A percentile compares a stretch with the other conserved stretches of the same genome.
These are phyloP conservation scores for Pelecanoides urinatrix DNA, from an alignment of 2,113 vertebrate species.

Conservation along the genomic window DNA sequence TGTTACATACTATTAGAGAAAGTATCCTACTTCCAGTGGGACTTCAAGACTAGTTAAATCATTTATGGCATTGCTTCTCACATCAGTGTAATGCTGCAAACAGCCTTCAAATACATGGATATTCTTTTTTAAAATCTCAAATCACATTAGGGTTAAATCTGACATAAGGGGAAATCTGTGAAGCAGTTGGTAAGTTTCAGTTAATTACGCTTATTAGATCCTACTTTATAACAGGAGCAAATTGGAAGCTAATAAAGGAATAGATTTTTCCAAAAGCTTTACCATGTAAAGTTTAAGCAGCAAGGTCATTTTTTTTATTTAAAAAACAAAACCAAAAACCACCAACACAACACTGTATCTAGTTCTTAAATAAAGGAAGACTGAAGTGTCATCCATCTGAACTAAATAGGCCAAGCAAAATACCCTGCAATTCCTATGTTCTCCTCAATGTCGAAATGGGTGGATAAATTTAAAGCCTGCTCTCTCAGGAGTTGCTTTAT, in stretches of 20 bases:
- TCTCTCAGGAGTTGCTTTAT: conserved; percentile 83
- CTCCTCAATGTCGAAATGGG: conserved; percentile 78
- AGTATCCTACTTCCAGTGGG: not conserved
- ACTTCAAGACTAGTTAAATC: not conserved
- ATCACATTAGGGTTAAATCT: not conserved
- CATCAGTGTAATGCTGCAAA: not conserved
- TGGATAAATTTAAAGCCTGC: conserved; percentile 82
- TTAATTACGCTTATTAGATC: not conserved
- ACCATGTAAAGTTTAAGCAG: not conserved
- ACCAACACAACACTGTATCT: not conserved
- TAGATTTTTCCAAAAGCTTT: not conserved
- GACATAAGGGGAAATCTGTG: not conserved
- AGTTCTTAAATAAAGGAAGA: conserved; percentile 66
- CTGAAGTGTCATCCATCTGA: conserved; percentile 67
- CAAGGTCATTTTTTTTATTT: not conserved
- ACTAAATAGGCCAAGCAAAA: conserved; percentile 77
- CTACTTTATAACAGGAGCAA: not conserved
- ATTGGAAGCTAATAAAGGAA: not conserved
- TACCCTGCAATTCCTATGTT: conserved; percentile 70
- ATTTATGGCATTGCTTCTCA: not conserved
- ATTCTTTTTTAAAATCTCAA: not conserved
- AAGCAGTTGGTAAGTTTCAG: not conserved
- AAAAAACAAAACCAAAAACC: not conserved
- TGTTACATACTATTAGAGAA: not conserved
- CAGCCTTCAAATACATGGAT: not conserved